Evolutionary conservation across 2,113 vertebrate genomes (phyloP).

Genomic region (Zootoca vivipara): DNA sequence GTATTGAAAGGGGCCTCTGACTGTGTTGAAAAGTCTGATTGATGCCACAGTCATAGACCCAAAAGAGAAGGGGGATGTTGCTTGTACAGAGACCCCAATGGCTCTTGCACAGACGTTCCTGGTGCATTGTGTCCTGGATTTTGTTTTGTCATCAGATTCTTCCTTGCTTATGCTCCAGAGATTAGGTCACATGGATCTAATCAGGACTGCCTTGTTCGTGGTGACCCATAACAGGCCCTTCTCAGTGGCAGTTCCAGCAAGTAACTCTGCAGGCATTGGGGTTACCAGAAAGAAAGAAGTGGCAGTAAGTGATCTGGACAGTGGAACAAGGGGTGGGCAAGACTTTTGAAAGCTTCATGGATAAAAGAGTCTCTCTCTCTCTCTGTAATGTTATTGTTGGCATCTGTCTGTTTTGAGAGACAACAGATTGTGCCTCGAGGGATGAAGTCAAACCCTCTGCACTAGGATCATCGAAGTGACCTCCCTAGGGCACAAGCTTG

Average conservation of each 20-base stretch:
- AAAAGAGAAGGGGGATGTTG: background rate
- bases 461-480: too few species aligned
- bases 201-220: too few species aligned
- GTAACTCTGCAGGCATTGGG: background rate
- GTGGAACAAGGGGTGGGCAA: background rate
- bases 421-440: too few species aligned
- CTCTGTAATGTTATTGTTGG: too few species aligned
- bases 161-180: background rate
- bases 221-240: too few species aligned
- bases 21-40: background rate
- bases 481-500: too few species aligned
- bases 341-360: background rate
- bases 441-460: too few species aligned
- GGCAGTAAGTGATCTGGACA: background rate
- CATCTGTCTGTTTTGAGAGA: too few species aligned
- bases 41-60: too few species aligned
- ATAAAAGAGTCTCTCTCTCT: background rate
- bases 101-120: background rate
- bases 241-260: background rate
- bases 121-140: background rate
- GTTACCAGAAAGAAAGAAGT: background rate
- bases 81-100: too few species aligned
- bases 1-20: background rate
- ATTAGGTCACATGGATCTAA: background rate
- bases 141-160: background rate